Percentiles rank a stretch among this genome's conserved stretches.
phyloP scores from a whole-genome alignment of 2,113 vertebrate genomes.

The Mustelus asterias region DNA sequence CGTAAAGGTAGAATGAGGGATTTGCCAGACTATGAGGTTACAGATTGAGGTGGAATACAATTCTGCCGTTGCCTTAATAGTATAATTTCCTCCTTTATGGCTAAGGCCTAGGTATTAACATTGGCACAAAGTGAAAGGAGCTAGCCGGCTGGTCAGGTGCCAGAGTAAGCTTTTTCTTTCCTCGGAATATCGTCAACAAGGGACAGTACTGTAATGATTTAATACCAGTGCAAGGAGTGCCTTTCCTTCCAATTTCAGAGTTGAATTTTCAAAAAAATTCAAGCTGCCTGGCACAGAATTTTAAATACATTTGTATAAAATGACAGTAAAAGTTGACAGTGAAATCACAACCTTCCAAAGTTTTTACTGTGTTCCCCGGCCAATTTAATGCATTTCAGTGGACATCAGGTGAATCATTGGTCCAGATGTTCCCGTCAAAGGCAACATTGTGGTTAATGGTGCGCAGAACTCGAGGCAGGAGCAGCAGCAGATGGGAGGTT shows the following conservation, averaged over 20 bases:
- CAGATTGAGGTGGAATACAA: background rate
- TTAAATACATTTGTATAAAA: background rate
- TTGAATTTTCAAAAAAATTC: background rate
- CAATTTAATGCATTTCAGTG: background rate
- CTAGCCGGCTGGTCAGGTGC: background rate
- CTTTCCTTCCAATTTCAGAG: background rate
- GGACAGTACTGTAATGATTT: slow-evolving; percentile 23
- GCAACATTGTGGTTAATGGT: background rate
- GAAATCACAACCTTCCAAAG: background rate
- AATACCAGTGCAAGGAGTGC: background rate
- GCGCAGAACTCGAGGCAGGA: background rate
- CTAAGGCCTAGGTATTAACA: background rate
- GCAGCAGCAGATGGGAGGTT: background rate
- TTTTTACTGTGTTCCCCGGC: background rate
- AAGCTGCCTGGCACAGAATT: too few relatives aligned
- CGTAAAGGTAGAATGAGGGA: background rate
- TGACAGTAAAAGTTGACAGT: background rate
- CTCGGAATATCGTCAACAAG: background rate
- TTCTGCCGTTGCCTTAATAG: background rate
- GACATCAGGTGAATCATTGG: background rate
- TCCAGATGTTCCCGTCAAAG: background rate
- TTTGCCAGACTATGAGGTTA: background rate
- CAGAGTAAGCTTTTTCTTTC: background rate
- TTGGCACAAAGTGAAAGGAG: background rate
- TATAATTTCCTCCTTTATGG: background rate